These are phyloP conservation scores for Dicentrarchus labrax DNA, from an alignment of 2,113 vertebrate genomes.

Conservation along the genomic window DNA sequence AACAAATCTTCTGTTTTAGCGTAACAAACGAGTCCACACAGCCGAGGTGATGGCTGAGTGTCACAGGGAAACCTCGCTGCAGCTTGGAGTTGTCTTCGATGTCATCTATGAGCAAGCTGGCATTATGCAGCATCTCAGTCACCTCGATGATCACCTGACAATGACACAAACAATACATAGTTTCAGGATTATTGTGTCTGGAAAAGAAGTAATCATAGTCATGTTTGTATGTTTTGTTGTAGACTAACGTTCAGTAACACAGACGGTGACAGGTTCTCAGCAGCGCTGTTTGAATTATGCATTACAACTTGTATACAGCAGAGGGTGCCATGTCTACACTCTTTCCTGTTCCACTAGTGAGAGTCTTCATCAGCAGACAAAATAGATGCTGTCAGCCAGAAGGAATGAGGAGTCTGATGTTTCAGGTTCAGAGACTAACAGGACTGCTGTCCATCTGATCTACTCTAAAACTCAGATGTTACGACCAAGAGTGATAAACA, in stretches of 20 bases:
- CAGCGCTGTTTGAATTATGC: slow-evolving; percentile 45
- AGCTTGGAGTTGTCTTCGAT: slow-evolving; percentile 98
- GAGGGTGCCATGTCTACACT: slow-evolving; percentile 72
- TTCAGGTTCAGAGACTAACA: neutral
- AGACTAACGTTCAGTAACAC: too few species aligned
- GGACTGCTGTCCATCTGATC: neutral
- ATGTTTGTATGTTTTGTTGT: neutral
- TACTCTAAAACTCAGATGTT: neutral
- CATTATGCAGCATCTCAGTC: slow-evolving; percentile 99
- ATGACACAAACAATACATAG: too few species aligned
- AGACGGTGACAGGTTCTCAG: slow-evolving; percentile 1
- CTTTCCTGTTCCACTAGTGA: neutral
- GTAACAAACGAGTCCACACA: too few species aligned
- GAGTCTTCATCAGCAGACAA: slow-evolving; percentile 33
- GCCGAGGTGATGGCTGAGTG: slow-evolving; percentile 98
- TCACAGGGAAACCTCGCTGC: slow-evolving; percentile 96
- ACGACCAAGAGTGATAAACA: neutral
- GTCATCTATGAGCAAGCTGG: slow-evolving; percentile 97
- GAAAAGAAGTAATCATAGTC: too few species aligned
- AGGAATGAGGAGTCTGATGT: slow-evolving; percentile 18
- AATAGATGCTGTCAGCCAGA: slow-evolving; percentile 19
- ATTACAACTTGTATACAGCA: slow-evolving; percentile 67
- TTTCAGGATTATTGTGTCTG: too few species aligned
- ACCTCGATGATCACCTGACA: slow-evolving; percentile 95
- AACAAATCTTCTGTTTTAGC: too few species aligned